A percentile compares a stretch with the other conserved stretches of the same genome.
These are phyloP conservation scores for Lycodopsis pacificus DNA, from an alignment of 2,797 vertebrate species.

Conservation along the genomic window DNA sequence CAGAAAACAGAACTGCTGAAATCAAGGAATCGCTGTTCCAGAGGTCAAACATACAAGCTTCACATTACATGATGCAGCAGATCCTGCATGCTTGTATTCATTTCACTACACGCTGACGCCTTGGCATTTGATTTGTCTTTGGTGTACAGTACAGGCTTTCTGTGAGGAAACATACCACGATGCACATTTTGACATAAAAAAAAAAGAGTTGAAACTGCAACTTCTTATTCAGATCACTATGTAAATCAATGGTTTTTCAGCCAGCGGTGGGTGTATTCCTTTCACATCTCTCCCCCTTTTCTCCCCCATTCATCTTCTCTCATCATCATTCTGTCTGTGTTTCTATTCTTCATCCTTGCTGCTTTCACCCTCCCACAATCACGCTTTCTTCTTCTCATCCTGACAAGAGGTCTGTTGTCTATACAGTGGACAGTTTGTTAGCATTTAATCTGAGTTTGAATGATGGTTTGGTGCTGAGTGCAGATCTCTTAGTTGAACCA, in stretches of 20 bases:
- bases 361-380: slow-evolving; percentile 23
- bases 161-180: background rate
- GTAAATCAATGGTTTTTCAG: slow-evolving; percentile 38
- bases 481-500: background rate
- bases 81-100: background rate
- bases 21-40: background rate
- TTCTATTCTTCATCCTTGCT: slow-evolving; percentile 13
- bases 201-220: background rate
- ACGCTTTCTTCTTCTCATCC: slow-evolving; percentile 13
- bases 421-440: background rate
- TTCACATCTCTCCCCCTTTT: slow-evolving; percentile 28
- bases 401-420: background rate
- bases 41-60: background rate
- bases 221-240: slow-evolving; percentile 21
- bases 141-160: background rate
- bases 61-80: slow-evolving; percentile 1
- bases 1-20: background rate
- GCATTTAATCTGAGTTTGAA: background rate
- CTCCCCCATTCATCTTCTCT: slow-evolving; percentile 20
- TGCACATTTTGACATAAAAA: background rate
- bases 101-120: background rate
- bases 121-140: background rate
- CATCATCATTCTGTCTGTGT: slow-evolving; percentile 51
- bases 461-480: background rate
- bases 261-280: slow-evolving; percentile 26